These are phyloP conservation scores for Hydractinia echinata DNA, from an alignment of 30 jellyfish, hydroid and myxozoan species.

Conservation along the genomic window DNA sequence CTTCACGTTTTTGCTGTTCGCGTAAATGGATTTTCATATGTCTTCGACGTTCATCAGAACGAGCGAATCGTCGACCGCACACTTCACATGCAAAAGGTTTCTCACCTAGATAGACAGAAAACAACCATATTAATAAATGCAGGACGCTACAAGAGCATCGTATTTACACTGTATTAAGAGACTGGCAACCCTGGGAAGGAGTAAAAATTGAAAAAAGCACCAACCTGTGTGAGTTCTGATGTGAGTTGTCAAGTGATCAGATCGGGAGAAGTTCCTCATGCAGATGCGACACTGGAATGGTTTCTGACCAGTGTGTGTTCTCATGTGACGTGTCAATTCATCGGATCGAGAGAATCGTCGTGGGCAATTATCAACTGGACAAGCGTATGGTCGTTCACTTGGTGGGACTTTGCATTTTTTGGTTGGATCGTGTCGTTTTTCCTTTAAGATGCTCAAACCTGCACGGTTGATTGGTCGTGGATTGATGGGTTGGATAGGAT, in stretches of 20 bases:
- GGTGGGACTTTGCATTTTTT: constrained; percentile 83
- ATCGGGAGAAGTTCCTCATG: constrained; percentile 95
- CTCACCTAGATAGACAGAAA: constrained; percentile 40
- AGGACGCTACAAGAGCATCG: background rate
- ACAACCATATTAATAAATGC: background rate
- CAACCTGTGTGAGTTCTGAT: constrained; percentile 94
- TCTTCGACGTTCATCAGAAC: constrained; percentile 95
- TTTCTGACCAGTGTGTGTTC: constrained; percentile 96
- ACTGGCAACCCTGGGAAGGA: background rate
- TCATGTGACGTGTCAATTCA: constrained; percentile 96
- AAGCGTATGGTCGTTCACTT: constrained; percentile 93
- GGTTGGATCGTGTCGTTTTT: constrained; percentile 68
- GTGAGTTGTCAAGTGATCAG: constrained; percentile 98
- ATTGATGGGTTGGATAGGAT: constrained; percentile 33
- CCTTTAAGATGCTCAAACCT: constrained; percentile 57
- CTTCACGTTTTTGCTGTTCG: constrained; percentile 90
- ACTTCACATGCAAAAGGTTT: constrained; percentile 97
- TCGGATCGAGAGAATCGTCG: constrained; percentile 96
- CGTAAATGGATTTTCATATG: constrained; percentile 95
- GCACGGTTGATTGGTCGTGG: constrained; percentile 50
- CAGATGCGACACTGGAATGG: constrained; percentile 99
- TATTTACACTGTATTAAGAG: background rate
- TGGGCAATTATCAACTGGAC: constrained; percentile 99
- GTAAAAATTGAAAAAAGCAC: background rate
- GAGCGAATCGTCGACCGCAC: constrained; percentile 98